Percentiles rank a stretch among this genome's conserved stretches.
Evolutionary conservation across 2,797 vertebrate genomes (phyloP).

Genomic region (Tragelaphus oryx): DNA sequence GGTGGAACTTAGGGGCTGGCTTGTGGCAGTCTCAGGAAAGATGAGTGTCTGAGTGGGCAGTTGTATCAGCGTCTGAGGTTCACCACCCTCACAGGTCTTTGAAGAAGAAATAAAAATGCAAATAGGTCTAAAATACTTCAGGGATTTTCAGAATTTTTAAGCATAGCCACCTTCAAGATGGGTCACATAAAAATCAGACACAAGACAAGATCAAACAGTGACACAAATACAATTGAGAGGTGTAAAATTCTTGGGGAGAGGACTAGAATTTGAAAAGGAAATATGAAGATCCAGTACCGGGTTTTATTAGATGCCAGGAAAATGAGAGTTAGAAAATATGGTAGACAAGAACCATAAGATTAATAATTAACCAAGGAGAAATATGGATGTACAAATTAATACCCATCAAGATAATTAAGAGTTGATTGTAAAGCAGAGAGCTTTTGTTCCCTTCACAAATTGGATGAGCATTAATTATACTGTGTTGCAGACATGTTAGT

Average conservation of each 20-base stretch:
- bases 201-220: not conserved
- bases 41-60: too few relatives aligned
- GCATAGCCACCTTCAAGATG: not conserved
- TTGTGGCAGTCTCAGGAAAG: not conserved
- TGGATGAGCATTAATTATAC: not conserved
- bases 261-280: not conserved
- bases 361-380: slow-evolving; percentile 64
- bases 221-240: not conserved
- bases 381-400: slow-evolving; percentile 68
- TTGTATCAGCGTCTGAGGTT: not conserved
- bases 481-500: not conserved
- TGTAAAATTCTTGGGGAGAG: not conserved
- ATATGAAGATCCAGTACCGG: not conserved
- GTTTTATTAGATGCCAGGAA: too few relatives aligned
- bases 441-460: not conserved
- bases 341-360: slow-evolving; percentile 3
- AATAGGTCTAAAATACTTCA: not conserved
- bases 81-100: not conserved
- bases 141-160: not conserved
- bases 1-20: not conserved
- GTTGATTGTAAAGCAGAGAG: not conserved
- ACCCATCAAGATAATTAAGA: slow-evolving; percentile 72
- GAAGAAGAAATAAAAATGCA: not conserved
- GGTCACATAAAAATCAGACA: not conserved
- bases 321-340: not conserved